These are phyloP conservation scores for Tychaedon coryphoeus DNA, from an alignment of 2,113 vertebrate genomes.

Conservation along the genomic window DNA sequence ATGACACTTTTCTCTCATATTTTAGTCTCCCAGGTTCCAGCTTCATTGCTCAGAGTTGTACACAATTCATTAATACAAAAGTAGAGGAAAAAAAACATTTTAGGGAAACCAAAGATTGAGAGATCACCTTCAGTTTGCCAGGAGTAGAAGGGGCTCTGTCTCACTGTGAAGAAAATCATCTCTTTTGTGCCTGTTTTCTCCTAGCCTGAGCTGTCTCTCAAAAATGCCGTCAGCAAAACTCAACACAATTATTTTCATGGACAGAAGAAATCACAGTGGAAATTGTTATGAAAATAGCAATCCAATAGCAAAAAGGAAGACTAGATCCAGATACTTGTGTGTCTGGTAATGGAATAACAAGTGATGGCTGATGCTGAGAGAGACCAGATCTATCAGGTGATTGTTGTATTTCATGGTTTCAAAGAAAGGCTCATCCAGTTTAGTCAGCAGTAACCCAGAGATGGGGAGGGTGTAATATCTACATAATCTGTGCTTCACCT, in stretches of 20 bases:
- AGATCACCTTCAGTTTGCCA: neutral
- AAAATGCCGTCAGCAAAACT: neutral
- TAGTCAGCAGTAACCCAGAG: neutral
- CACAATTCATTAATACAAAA: neutral
- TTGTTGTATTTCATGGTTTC: neutral
- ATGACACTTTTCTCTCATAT: neutral
- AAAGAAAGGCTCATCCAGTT: neutral
- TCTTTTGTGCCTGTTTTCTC: neutral
- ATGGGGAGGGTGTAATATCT: fast-evolving
- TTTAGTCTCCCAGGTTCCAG: neutral
- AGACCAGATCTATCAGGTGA: neutral
- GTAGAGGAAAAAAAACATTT: neutral
- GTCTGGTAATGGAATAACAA: neutral
- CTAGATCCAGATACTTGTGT: neutral
- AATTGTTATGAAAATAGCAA: neutral
- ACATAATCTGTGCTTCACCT: neutral
- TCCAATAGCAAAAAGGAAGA: neutral
- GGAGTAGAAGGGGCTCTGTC: neutral
- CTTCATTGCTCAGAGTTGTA: neutral
- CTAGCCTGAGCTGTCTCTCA: neutral
- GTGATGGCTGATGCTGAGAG: neutral
- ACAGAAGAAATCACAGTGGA: neutral
- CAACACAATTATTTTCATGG: neutral
- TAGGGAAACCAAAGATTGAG: neutral
- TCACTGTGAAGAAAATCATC: neutral